Conservation (phyloP, 2,888 invertebrate genomes). For the Adineta ricciae region DNA sequence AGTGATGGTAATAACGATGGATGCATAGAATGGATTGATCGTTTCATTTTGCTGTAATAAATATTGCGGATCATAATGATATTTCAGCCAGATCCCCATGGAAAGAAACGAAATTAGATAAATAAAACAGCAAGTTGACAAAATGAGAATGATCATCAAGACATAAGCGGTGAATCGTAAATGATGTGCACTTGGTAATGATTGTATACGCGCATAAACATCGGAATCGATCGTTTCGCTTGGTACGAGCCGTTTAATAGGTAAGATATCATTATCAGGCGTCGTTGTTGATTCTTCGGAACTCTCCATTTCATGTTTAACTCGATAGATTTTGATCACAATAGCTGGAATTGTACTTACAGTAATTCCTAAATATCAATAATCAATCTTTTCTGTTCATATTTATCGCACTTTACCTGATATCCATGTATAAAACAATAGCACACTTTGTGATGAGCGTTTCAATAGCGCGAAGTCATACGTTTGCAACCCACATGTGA, state of each 20-base stretch:
- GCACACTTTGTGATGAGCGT: neutral
- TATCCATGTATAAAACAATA: conserved; percentile 6
- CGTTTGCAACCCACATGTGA: neutral
- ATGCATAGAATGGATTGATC: conserved; percentile 10
- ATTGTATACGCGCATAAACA: neutral
- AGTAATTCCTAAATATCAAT: neutral
- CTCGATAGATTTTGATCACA: neutral
- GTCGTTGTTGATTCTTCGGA: neutral
- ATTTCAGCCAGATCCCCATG: neutral
- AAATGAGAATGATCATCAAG: neutral
- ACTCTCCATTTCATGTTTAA: neutral
- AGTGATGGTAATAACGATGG: conserved; percentile 2
- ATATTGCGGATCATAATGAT: neutral
- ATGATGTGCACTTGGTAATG: neutral
- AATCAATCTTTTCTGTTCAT: too few relatives aligned
- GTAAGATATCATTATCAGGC: neutral
- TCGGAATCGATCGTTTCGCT: neutral
- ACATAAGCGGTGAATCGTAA: neutral
- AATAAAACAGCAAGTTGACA: neutral
- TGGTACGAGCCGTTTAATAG: neutral
- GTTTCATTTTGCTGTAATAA: neutral
- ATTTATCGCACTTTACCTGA: neutral
- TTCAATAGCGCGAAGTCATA: neutral
- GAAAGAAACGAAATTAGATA: neutral
- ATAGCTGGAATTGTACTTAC: neutral